Conservation (phyloP, 2,113 vertebrate genomes). For the Rattus rattus region DNA sequence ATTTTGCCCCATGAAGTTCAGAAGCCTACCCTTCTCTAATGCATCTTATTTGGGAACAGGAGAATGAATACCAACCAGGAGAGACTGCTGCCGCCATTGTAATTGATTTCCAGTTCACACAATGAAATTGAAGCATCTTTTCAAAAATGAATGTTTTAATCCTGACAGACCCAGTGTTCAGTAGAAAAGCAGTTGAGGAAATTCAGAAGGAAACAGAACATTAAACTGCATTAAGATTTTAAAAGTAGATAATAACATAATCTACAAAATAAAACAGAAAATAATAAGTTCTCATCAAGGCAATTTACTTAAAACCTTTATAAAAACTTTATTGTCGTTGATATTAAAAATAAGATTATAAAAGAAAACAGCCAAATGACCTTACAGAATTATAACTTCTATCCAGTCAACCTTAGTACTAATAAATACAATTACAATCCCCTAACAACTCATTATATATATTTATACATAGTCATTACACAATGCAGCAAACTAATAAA, state of each 20-base stretch:
- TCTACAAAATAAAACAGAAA: not conserved
- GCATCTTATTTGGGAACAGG: not conserved
- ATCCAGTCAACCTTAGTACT: not conserved
- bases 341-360: not conserved
- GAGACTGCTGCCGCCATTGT: not conserved
- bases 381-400: not conserved
- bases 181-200: not conserved
- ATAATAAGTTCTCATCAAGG: not conserved
- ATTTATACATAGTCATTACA: not conserved
- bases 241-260: not conserved
- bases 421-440: constrained; percentile 7
- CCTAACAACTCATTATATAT: not conserved
- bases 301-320: not conserved
- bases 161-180: not conserved
- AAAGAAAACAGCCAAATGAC: not conserved
- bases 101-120: not conserved
- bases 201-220: not conserved
- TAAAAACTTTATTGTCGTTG: constrained; percentile 8
- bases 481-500: constrained; percentile 32
- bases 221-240: constrained; percentile 8
- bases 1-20: not conserved
- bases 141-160: not conserved
- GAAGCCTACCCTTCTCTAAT: not conserved
- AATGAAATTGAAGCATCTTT: not conserved
- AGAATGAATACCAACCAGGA: not conserved